Evolutionary conservation across 2,113 vertebrate species (phyloP), one percentile per base, ranked within the genome.

Genomic region (Dipodomys ordii): DNA sequence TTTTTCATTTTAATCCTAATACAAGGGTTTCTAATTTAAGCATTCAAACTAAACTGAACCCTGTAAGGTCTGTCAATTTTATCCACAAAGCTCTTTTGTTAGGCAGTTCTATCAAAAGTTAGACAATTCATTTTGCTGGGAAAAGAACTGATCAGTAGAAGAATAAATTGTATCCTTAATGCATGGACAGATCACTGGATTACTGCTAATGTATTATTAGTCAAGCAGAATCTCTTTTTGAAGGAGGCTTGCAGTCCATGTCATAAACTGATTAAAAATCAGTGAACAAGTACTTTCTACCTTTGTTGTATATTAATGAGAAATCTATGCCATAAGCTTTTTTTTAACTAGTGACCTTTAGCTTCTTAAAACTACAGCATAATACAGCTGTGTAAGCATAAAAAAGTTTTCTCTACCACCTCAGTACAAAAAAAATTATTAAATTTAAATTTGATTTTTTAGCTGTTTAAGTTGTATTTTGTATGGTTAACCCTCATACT

Each of bases 251-350:
- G 30, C 80, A 93, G 87, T 80, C 96, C 95, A 95, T 96, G 53
- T 93, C 83, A 95, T 93, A 93, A 97, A 96, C 49, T 96, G 91
- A 97, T 97, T 96, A 95, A 96, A 98, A 97, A 88, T 84, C 97
- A 97, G 72, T 93, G 95, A 97, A 91, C 0, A 93, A 97, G 90
- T 65, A 83, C 94, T 92, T 96, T 93, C 72, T 64, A 87, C 25
- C 27, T 62, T 96, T 95, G 1, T 90, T 95, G 93, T 89, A 27
- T 97, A 95, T 96, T 96, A 97, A 97, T 97, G 90, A 97, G 95
- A 97, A 97, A 83, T 27, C 74, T 89, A 96, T 83, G 83, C 69
- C 6, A 78, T 44, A 95, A 96, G 94, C 73, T 19, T 86, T 89
- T 39, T 88, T 35, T 91, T 71, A 97, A 92, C 76, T 91, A 72